Conservation (phyloP, 2,888 invertebrate species). For the Drosophila lacicola region DNA sequence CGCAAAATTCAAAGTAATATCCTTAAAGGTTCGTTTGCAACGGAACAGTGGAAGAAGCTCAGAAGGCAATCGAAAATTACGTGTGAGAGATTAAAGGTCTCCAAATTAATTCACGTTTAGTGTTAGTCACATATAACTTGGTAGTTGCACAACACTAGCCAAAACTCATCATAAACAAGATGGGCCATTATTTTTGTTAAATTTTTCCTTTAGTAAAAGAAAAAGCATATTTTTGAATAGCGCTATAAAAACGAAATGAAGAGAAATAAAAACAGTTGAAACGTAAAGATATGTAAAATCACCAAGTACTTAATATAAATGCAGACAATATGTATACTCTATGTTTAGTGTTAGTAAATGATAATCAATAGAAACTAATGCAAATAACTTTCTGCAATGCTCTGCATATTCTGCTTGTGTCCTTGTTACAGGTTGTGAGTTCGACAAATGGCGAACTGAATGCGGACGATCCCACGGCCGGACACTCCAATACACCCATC, state of each 20-base stretch:
- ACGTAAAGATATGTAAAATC: constrained; percentile 42
- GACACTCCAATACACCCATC: constrained; percentile 98
- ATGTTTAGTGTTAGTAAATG: constrained; percentile 67
- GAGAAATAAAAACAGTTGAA: constrained; percentile 22
- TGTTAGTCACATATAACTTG: constrained; percentile 26
- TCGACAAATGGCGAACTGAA: constrained; percentile 98
- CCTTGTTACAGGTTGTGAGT: constrained; percentile 93
- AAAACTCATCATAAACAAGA: constrained; percentile 29
- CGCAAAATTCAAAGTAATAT: not conserved
- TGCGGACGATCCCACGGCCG: constrained; percentile 97
- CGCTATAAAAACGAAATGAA: constrained; percentile 8
- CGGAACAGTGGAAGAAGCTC: not conserved
- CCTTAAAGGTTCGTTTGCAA: constrained; percentile 27
- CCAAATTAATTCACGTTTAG: constrained; percentile 33
- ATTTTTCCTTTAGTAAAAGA: constrained; percentile 17
- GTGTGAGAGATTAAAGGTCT: constrained; percentile 1
- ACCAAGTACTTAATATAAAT: constrained; percentile 41
- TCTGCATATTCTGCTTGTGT: constrained; percentile 30
- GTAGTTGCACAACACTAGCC: constrained; percentile 48
- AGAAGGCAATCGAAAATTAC: not conserved
- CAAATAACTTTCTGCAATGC: constrained; percentile 34
- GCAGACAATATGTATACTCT: constrained; percentile 52
- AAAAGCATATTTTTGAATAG: constrained; percentile 51
- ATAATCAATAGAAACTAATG: constrained; percentile 36
- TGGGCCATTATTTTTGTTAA: constrained; percentile 44